Base-by-base conservation (phyloP, 2,888 invertebrate genomes). In the Saturnia pavonia region DNA sequence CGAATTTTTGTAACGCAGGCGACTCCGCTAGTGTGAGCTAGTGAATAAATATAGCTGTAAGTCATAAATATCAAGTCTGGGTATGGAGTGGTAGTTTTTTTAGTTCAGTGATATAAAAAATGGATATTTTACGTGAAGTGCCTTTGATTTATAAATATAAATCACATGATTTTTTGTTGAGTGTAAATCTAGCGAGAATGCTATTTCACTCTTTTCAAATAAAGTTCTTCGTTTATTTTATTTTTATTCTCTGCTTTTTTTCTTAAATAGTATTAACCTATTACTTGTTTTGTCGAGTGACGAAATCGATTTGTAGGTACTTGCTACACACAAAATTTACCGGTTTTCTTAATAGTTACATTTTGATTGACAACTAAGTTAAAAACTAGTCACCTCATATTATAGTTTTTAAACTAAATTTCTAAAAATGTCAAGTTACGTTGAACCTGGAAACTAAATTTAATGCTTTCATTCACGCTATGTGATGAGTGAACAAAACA, bases 41-140 rank as follows among this genome's bases (percentile, higher is more conserved):
- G 54, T 54, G 54, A 7, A 54, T 54, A 6, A 7, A 54, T 54
- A 6, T n/a, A 22, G 54, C n/a, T 1, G 22, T 54, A 54, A 54
- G 22, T 54, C n/a, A 27, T 16, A 12, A 25, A 60, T 60, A 60
- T 60, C 60, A 27, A 60, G 60, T 60, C 60, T 60, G 34, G 60
- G 60, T 63, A 54, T n/a, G 22, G n/a, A 27, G 25, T 63, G 25
- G 60, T 63, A 63, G 14, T 63, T 63, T 63, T 63, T 34, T 7
- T 27, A 27, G 34, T 63, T 63, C 60, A 63, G 27, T 63, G 60
- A 63, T 63, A 63, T 63, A 27, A 34, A 63, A 63, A 63, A 63
- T 63, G 60, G 60, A 63, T 27, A 63, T 63, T 63, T 63, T 27
- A 25, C 34, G 60, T 63, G 60, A 63, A 25, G 27, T 27, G 60